Base-by-base conservation (phyloP, 2,797 vertebrate genomes). In the Vultur gryphus region DNA sequence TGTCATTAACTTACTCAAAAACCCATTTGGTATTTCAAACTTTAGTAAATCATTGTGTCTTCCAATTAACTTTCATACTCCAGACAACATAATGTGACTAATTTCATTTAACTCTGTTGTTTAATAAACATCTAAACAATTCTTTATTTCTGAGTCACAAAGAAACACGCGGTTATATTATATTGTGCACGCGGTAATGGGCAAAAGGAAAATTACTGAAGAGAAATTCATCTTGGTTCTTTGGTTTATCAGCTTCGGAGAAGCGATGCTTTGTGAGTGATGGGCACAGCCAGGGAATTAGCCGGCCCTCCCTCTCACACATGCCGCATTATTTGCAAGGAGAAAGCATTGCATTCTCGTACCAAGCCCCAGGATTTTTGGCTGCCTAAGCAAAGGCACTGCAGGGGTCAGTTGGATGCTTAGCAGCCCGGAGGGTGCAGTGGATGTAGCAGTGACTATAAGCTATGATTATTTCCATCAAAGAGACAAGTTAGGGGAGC, bases 11-110 rank as follows among this genome's bases (percentile, higher is more conserved):
- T 90, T 86, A 77, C 76, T 93, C 83, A 76, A 81, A 96, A 86
- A 9, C 55, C 54, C 85, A 75, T 92, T 87, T 95, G 91, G 55
- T 94, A 73, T 96, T 96, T 96, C 64, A 73, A 64, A 89, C 83
- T 89, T 80, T 17, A 93, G 76, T 96, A 94, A 97, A 94, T 97
- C 92, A 94, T 89, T 20, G 58, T 64, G 71, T 48, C 95, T 96
- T 80, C 90, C 94, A 97, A 96, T 97, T 96, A 97, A 94, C 85
- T 94, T 49, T 57, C 87, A 35, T 79, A 48, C 77, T 70, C 51
- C 87, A 96, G 77, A 89, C 93, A 90, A 46, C 84, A 84, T 81
- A 93, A 93, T 54, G 92, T 15, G 62, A 28, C 92, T 77, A 66
- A 92, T 95, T 95, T 64, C 91, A 84, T 93, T 82, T 87, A 93